These are phyloP conservation scores for Paratrypauchen microcephalus DNA, from an alignment of 2,797 vertebrate species.

Conservation along the genomic window DNA sequence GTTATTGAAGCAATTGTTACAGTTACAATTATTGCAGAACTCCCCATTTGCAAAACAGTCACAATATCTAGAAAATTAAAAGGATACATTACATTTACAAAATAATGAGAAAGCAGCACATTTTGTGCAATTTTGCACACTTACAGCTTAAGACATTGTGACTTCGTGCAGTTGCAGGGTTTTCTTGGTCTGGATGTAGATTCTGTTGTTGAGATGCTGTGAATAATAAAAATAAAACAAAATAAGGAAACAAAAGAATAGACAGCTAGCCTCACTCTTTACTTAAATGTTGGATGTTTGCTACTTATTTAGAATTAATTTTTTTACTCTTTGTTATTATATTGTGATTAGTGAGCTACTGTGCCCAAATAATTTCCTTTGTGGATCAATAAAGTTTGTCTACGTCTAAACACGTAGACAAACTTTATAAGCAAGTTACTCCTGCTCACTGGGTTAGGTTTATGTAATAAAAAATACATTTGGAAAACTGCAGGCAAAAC, in stretches of 20 bases:
- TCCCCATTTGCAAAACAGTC: slow-evolving; percentile 99
- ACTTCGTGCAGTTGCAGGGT: slow-evolving; percentile 99
- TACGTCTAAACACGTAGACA: not conserved
- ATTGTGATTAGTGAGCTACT: no score
- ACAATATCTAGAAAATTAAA: slow-evolving; percentile 84
- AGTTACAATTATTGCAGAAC: slow-evolving; percentile 99
- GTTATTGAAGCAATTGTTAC: slow-evolving; percentile 98
- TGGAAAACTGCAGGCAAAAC: no score
- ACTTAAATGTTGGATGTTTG: not conserved
- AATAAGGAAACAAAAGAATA: not conserved
- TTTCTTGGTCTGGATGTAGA: slow-evolving; percentile 91
- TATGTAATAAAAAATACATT: no score
- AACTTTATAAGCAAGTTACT: no score
- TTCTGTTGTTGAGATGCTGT: slow-evolving; percentile 80
- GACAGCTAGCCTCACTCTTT: not conserved
- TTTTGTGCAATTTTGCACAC: slow-evolving; percentile 58
- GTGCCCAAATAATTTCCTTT: no score
- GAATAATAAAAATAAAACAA: slow-evolving; percentile 5
- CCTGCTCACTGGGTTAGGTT: not conserved
- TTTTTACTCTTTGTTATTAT: no score
- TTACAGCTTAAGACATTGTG: slow-evolving; percentile 97
- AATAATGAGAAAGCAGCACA: not conserved
- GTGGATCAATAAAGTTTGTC: no score
- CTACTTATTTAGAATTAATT: no score
- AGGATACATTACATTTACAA: not conserved